Evolutionary conservation across 2,888 invertebrate species (phyloP).

Genomic region (Limnephilus rhombicus): DNA sequence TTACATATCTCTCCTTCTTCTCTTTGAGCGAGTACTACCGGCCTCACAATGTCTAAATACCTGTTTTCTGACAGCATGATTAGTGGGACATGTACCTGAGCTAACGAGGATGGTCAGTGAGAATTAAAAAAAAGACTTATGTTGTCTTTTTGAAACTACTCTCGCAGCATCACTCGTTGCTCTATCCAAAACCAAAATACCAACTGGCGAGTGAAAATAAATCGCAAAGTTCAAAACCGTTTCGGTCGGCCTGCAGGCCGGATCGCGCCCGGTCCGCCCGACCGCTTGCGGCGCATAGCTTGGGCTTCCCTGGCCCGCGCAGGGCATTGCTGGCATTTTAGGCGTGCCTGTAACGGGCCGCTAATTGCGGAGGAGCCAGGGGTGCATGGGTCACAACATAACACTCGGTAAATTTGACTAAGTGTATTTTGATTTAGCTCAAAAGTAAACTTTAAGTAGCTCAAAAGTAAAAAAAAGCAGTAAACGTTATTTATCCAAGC

Average conservation of each 20-base stretch:
- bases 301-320: background rate
- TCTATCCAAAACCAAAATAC: background rate
- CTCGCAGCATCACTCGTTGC: background rate
- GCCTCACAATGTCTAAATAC: too few species aligned
- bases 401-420: background rate
- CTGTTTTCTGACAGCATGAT: background rate
- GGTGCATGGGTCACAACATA: background rate
- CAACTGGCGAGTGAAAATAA: slow-evolving; percentile 47
- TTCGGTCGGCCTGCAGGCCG: slow-evolving; percentile 33
- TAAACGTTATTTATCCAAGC: too few species aligned
- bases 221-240: slow-evolving; percentile 59
- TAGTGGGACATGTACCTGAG: background rate
- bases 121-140: background rate
- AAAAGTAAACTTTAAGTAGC: too few species aligned
- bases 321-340: background rate
- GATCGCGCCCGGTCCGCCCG: slow-evolving; percentile 37
- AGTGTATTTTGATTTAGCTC: too few species aligned
- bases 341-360: background rate
- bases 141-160: background rate
- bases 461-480: too few species aligned
- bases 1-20: too few species aligned
- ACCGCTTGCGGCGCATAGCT: slow-evolving; percentile 27
- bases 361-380: background rate
- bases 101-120: background rate
- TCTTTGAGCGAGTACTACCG: too few species aligned